These are phyloP conservation scores for Theocolax elegans DNA, from an alignment of 1,140 invertebrate species.

Conservation along the genomic window DNA sequence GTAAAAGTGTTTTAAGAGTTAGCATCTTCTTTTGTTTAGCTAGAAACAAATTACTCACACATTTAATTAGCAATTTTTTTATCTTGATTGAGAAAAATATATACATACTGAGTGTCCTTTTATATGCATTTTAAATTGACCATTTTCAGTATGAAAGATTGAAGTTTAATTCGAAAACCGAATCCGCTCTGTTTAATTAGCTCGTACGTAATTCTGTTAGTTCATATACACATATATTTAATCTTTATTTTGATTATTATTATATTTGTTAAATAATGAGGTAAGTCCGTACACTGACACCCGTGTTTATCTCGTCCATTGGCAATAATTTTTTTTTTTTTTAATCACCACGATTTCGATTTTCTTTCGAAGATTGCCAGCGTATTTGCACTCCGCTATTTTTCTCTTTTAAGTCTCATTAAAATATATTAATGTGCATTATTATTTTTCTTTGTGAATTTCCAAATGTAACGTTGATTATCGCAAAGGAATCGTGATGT, in stretches of 20 bases:
- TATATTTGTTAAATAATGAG: constrained; percentile 44
- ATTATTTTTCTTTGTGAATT: too few relatives aligned
- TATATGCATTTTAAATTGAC: too few relatives aligned
- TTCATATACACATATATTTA: constrained; percentile 41
- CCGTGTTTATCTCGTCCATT: constrained; percentile 31
- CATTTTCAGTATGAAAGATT: constrained; percentile 1
- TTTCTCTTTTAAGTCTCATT: background rate
- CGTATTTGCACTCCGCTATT: constrained; percentile 4
- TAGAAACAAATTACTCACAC: too few relatives aligned
- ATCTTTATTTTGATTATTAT: constrained; percentile 44
- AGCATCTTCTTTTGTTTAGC: too few relatives aligned
- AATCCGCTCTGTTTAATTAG: constrained; percentile 20
- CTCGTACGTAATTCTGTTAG: constrained; percentile 10
- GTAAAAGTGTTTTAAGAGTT: too few relatives aligned
- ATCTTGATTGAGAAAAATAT: too few relatives aligned
- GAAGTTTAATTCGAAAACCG: constrained; percentile 10
- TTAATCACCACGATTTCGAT: background rate
- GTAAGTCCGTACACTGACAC: constrained; percentile 37
- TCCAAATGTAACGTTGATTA: constrained; percentile 35
- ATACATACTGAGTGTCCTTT: too few relatives aligned
- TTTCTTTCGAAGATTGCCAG: constrained; percentile 34
- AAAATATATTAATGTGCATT: constrained; percentile 27
- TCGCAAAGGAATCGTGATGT: constrained; percentile 2
- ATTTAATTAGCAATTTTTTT: too few relatives aligned
- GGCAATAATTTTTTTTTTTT: background rate